phyloP scores from a whole-genome alignment of 2,888 invertebrate genomes.

The Anaspis maculata region DNA sequence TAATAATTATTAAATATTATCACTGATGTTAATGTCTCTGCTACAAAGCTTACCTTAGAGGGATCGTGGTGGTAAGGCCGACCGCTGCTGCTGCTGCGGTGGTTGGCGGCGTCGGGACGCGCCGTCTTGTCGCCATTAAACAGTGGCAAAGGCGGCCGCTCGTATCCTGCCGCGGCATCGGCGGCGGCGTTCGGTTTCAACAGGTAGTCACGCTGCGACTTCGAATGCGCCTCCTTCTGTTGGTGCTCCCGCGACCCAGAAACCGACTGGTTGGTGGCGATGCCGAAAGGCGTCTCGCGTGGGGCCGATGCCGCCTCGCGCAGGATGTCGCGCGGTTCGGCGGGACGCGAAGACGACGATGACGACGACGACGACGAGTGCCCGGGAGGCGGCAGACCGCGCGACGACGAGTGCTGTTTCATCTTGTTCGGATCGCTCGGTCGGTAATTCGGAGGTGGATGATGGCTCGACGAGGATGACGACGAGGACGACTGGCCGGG shows the following conservation, averaged over 20 bases:
- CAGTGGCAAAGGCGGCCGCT: slow-evolving; percentile 24
- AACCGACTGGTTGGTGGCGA: slow-evolving; percentile 23
- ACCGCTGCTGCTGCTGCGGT: slow-evolving; percentile 17
- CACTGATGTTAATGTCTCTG: too few species aligned
- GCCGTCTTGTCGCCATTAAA: slow-evolving; percentile 24
- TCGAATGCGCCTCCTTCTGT: too few species aligned
- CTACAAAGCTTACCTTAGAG: too few species aligned
- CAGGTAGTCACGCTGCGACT: slow-evolving; percentile 31
- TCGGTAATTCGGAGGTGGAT: slow-evolving; percentile 16
- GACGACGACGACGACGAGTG: slow-evolving; percentile 26
- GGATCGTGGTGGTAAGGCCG: too few species aligned
- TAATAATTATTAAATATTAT: too few species aligned
- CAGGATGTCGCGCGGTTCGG: slow-evolving; percentile 33
- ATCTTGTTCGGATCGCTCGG: neutral
- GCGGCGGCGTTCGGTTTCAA: slow-evolving; percentile 28
- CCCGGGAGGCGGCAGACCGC: neutral
- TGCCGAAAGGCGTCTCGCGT: slow-evolving; percentile 29
- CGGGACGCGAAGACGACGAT: slow-evolving; percentile 13
- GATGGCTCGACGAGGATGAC: slow-evolving; percentile 22
- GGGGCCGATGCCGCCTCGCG: slow-evolving; percentile 34
- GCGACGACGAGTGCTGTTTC: neutral
- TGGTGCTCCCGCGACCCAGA: too few species aligned
- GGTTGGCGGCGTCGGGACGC: slow-evolving; percentile 25
- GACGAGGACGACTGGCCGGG: slow-evolving; percentile 13
- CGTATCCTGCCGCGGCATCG: slow-evolving; percentile 24